Evolutionary conservation across 2,113 vertebrate species (phyloP).

Genomic region (Eulemur rufifrons): DNA sequence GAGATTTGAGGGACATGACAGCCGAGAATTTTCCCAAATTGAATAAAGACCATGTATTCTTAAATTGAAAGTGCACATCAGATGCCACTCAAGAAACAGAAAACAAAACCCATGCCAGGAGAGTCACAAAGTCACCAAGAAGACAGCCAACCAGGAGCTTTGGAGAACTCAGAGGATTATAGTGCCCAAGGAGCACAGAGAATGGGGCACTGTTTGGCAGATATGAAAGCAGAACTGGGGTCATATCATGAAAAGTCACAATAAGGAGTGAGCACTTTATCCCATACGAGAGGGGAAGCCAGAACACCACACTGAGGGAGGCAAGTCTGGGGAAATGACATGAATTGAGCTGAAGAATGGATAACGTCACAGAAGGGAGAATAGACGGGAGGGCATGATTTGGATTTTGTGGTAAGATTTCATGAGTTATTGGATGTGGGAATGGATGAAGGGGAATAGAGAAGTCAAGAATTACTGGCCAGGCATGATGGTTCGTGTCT

Average conservation of each 20-base stretch:
- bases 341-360: not conserved
- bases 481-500: too few species aligned
- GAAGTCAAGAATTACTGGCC: not conserved
- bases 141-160: not conserved
- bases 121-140: not conserved
- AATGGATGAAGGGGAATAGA: not conserved
- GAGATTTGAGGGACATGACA: not conserved
- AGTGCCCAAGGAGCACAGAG: not conserved
- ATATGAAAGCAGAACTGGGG: not conserved
- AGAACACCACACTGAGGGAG: not conserved
- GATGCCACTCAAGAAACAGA: not conserved
- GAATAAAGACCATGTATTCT: not conserved
- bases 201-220: not conserved
- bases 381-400: not conserved
- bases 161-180: not conserved
- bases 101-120: not conserved
- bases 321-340: not conserved
- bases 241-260: not conserved
- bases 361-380: not conserved
- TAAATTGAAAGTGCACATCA: not conserved
- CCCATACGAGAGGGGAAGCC: not conserved
- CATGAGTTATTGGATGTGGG: not conserved
- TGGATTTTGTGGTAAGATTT: not conserved
- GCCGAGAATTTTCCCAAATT: not conserved
- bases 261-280: not conserved